A percentile compares a stretch with the other conserved stretches of the same genome.
Conservation (phyloP, 2,113 vertebrate species). For the Pelobates fuscus region DNA sequence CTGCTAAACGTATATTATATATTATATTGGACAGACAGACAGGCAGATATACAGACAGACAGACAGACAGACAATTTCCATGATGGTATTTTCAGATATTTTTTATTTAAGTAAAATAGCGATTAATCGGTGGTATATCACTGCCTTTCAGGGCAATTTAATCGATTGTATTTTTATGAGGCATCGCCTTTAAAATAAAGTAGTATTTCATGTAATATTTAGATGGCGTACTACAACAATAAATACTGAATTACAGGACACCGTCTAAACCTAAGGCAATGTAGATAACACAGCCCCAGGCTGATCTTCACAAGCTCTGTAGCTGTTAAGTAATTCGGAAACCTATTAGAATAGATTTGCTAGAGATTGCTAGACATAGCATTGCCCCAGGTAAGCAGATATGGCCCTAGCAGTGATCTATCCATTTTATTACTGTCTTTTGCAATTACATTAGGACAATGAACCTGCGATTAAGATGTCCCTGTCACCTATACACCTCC, state of each 20-base stretch:
- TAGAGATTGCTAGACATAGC: constrained; percentile 33
- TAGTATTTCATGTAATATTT: constrained; percentile 15
- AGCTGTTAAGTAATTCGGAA: constrained; percentile 39
- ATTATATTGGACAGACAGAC: too few relatives aligned
- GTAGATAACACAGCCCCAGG: constrained; percentile 3
- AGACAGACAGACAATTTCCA: too few relatives aligned
- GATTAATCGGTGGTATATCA: too few relatives aligned
- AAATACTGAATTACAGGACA: constrained; percentile 15
- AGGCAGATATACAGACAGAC: too few relatives aligned
- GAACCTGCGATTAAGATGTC: neutral
- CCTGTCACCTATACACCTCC: neutral
- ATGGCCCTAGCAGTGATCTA: neutral
- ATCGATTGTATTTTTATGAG: too few relatives aligned
- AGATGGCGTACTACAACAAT: neutral
- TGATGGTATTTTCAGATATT: too few relatives aligned
- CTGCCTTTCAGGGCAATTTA: too few relatives aligned
- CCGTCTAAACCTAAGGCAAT: neutral
- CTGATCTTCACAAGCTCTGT: constrained; percentile 36
- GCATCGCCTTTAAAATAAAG: too few relatives aligned
- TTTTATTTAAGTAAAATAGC: too few relatives aligned
- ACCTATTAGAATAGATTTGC: constrained; percentile 48
- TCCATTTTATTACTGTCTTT: neutral
- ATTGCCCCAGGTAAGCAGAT: constrained; percentile 22
- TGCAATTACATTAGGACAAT: neutral
- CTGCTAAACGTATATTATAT: too few relatives aligned